Evolutionary conservation across 2,888 invertebrate genomes (phyloP), one percentile per base, ranked within the genome.

Genomic region (Cyaniris semiargus): DNA sequence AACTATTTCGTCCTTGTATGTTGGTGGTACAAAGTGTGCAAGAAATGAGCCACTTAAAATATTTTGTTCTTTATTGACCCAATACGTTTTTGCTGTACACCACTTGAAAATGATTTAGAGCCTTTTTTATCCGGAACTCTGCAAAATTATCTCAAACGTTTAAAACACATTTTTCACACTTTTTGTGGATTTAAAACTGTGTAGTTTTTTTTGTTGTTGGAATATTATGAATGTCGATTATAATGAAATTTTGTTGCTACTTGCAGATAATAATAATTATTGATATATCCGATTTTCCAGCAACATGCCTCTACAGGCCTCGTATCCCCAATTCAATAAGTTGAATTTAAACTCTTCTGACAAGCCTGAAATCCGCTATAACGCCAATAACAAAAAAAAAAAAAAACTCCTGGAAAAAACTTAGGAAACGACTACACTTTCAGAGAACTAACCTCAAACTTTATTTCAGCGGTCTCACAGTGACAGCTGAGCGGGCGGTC

Each of bases 401-500:
- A 38, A 10, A 10, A 8, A 38, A 38, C 10, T 38, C 38, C 8
- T 1, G 8, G 8, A 10, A 44, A 44, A 44, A 10, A 3, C 10
- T 53, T 53, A 53, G 18, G 1, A 15, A 3, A 53, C 18, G 5
- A 53, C 13, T 18, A 44, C 18, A 18, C 15, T 18, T 18, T 18
- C 18, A 53, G 18, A 7, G 7, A 60, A 60, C 27, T 60, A 60
- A 60, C 4, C 23, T 60, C 23, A 82, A 86, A 81, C 44, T 77
- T 83, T 87, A 80, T 95, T 95, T 58, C 92, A 96, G 96, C 85
- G 96, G 96, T 6, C 86, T 95, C 80, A 87, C 93, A 18, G 84
- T 89, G 38, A 85, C 84, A 79, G 85, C 90, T 8, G 95, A 95
- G 78, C 94, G 96, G 77, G 96, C 96, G 3, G 96, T 97, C 75